Evolutionary conservation across 2,888 invertebrate species (phyloP), one percentile per base, ranked within the genome.

Genomic region (Acleris cristana): DNA sequence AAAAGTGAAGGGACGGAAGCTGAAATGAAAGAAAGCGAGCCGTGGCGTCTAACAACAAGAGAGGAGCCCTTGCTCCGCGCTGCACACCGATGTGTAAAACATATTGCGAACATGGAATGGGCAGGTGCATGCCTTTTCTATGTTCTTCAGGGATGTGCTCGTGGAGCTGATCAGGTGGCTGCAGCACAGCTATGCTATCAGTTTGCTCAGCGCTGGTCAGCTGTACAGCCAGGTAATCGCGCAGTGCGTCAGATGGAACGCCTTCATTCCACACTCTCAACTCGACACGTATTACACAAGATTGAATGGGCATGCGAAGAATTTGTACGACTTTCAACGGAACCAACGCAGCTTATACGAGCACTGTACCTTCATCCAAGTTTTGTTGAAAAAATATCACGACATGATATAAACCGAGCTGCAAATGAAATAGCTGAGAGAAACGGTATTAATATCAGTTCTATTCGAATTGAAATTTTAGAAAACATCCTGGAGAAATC

Each of bases 61-160:
- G 92, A 93, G 76, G 92, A 92, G 74, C 89, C 89, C 48, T 77
- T 93, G 63, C 81, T 93, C 49, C 86, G 90, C 26, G 85, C 90
- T 34, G 93, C 93, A 7, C 92, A 93, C 80, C 82, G 85, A 70
- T 93, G 93, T 77, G 92, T 92, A 2, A 83, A 85, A 65, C 85
- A 91, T 69, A 93, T 93, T 70, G 88, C 92, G 12, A 93, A 93
- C 73, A 90, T 93, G 89, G 93, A 93, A 81, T 93, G 93, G 93
- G 93, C 93, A 21, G 93, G 91, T 34, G 93, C 93, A 1, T 93
- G 93, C 72, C 83, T 93, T 49, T 93, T 93, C 73, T 92, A 92
- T 72, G 92, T 93, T 30, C 79, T 92, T 2, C 93, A 93, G 81
- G 93, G 93, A 6, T 91, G 91, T 74, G 84, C 88, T n/a, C 87